phyloP scores from a whole-genome alignment of 2,113 vertebrate species.

The Tangachromis dhanisi region DNA sequence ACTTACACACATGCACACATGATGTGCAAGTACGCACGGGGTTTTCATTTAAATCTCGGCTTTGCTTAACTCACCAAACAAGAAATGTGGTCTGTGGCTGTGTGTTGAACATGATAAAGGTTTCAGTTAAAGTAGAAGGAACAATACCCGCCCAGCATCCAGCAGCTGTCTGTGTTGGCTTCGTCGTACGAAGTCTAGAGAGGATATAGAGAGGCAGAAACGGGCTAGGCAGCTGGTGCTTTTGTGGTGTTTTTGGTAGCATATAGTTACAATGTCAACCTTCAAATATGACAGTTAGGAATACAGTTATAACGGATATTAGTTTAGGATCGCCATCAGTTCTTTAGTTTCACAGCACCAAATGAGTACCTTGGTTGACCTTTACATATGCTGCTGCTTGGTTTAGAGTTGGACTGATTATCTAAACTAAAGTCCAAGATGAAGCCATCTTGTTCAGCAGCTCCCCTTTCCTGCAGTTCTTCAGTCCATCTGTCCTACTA shows the following conservation, averaged over 20 bases:
- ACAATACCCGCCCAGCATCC: slow-evolving; percentile 50
- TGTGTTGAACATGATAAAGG: slow-evolving; percentile 67
- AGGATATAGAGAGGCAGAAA: background rate
- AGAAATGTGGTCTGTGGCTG: slow-evolving; percentile 68
- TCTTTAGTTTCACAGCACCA: background rate
- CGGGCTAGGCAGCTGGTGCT: background rate
- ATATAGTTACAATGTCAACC: slow-evolving; percentile 24
- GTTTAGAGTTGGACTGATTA: background rate
- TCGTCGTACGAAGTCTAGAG: background rate
- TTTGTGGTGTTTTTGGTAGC: slow-evolving; percentile 22
- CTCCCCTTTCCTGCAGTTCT: slow-evolving; percentile 25
- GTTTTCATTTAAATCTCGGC: slow-evolving; percentile 66
- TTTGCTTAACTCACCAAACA: slow-evolving; percentile 68
- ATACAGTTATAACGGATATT: slow-evolving; percentile 38
- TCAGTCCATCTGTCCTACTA: slow-evolving; percentile 51
- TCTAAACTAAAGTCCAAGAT: slow-evolving; percentile 3
- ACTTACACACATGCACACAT: slow-evolving; percentile 16
- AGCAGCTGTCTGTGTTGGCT: slow-evolving; percentile 51
- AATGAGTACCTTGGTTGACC: background rate
- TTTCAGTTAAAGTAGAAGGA: slow-evolving; percentile 64
- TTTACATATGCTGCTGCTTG: slow-evolving; percentile 9
- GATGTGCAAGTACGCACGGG: slow-evolving; percentile 27
- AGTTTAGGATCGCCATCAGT: slow-evolving; percentile 17
- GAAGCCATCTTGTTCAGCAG: slow-evolving; percentile 18
- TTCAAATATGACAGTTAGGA: slow-evolving; percentile 18